Evolutionary conservation across 2,888 invertebrate species (phyloP).

Genomic region (Pelosia muscerda): DNA sequence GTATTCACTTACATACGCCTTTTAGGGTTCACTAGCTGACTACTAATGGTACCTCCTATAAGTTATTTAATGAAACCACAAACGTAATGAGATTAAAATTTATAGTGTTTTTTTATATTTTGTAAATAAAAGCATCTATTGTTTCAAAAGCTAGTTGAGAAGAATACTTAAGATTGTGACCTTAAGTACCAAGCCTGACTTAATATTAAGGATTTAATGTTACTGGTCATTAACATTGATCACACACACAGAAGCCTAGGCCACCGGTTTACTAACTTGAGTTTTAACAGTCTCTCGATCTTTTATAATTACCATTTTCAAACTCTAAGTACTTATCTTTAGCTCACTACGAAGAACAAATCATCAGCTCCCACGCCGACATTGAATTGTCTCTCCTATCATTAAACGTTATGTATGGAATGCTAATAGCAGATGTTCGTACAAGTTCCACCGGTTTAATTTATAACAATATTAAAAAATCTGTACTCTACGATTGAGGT

Average conservation of each 20-base stretch:
- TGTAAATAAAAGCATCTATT: neutral
- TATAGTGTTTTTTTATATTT: neutral
- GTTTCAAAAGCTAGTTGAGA: neutral
- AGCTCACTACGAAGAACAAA: neutral
- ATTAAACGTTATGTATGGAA: constrained; percentile 39
- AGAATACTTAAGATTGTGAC: neutral
- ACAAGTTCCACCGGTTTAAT: constrained; percentile 48
- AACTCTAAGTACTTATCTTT: neutral
- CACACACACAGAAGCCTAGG: neutral
- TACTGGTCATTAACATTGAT: neutral
- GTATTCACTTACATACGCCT: constrained; percentile 62
- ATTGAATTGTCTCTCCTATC: constrained; percentile 41
- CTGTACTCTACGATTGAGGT: neutral
- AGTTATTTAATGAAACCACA: constrained; percentile 1
- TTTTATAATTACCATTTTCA: neutral
- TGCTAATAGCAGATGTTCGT: constrained; percentile 28
- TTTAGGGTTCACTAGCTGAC: constrained; percentile 57
- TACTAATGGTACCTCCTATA: neutral
- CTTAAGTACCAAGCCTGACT: neutral
- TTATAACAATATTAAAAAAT: constrained; percentile 48
- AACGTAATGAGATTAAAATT: neutral
- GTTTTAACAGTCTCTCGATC: neutral
- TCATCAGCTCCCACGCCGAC: constrained; percentile 9
- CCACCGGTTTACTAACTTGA: neutral
- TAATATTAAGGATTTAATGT: neutral